phyloP scores from a whole-genome alignment of 2,888 invertebrate species.

The Anticlea derivata region DNA sequence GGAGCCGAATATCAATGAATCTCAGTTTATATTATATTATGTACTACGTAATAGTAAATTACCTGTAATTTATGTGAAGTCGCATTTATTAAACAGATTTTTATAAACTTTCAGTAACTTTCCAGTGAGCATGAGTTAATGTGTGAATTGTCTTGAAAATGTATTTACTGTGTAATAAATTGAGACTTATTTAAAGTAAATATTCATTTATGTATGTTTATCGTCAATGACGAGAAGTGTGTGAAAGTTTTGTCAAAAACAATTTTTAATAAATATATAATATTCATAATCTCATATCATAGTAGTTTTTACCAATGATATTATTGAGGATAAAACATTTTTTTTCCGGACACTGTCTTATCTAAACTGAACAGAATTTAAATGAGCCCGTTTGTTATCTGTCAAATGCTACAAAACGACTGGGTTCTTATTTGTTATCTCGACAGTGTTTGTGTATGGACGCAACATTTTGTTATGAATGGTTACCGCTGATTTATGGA shows the following conservation, averaged over 20 bases:
- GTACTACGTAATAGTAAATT: neutral
- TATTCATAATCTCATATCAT: conserved; percentile 14
- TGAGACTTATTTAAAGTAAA: neutral
- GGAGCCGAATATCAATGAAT: neutral
- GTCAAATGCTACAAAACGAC: neutral
- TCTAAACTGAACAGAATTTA: too few relatives aligned
- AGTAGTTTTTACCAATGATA: conserved; percentile 12
- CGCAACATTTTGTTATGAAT: neutral
- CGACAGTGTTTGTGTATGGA: neutral
- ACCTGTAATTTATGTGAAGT: neutral
- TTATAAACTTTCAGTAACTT: neutral
- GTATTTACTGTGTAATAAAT: neutral
- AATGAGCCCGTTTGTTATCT: neutral
- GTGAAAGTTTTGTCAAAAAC: neutral
- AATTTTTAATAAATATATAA: conserved; percentile 1
- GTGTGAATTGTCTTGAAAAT: neutral
- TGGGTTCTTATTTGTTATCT: neutral
- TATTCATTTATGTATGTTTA: neutral
- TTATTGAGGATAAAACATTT: neutral
- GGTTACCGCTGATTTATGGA: neutral
- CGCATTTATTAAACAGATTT: conserved; percentile 9
- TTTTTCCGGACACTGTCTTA: neutral
- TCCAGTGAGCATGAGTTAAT: conserved; percentile 6
- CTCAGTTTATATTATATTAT: conserved; percentile 2
- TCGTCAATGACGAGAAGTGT: neutral